phyloP scores from a whole-genome alignment of 2,888 invertebrate genomes.

The Notodonta ziczac region DNA sequence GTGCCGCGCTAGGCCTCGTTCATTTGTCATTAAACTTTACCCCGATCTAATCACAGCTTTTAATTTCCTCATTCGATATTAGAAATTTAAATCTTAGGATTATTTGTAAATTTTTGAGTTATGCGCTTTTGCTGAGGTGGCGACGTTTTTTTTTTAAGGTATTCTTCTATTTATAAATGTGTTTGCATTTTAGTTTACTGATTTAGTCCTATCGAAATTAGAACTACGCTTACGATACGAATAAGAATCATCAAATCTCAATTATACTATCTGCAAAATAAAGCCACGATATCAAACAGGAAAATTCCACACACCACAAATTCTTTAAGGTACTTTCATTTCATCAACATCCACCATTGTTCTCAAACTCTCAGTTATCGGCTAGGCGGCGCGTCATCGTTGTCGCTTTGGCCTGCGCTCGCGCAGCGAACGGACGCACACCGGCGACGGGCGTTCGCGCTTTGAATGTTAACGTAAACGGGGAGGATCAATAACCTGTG shows the following conservation, averaged over 20 bases:
- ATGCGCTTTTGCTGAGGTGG: neutral
- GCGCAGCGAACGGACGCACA: constrained; percentile 36
- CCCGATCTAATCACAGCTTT: constrained; percentile 6
- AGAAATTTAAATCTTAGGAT: constrained; percentile 4
- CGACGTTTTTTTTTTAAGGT: neutral
- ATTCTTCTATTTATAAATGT: neutral
- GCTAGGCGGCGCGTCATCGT: constrained; percentile 2
- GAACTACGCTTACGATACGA: too few species aligned
- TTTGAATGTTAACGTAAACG: constrained; percentile 59
- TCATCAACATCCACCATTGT: neutral
- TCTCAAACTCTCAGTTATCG: constrained; percentile 30
- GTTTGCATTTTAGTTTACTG: too few species aligned
- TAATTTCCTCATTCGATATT: constrained; percentile 5
- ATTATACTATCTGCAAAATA: too few species aligned
- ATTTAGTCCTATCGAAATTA: too few species aligned
- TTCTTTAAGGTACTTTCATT: neutral
- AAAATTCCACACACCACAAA: neutral
- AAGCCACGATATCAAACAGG: neutral
- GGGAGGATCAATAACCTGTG: constrained; percentile 66
- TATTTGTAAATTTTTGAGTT: neutral
- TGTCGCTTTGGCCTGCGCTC: constrained; percentile 18
- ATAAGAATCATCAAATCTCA: too few species aligned
- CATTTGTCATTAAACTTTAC: constrained; percentile 38
- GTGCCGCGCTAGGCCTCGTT: constrained; percentile 18
- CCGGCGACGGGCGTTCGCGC: constrained; percentile 49